Evolutionary conservation across 2,797 vertebrate species (phyloP).

Genomic region (Tympanoctomys barrerae): DNA sequence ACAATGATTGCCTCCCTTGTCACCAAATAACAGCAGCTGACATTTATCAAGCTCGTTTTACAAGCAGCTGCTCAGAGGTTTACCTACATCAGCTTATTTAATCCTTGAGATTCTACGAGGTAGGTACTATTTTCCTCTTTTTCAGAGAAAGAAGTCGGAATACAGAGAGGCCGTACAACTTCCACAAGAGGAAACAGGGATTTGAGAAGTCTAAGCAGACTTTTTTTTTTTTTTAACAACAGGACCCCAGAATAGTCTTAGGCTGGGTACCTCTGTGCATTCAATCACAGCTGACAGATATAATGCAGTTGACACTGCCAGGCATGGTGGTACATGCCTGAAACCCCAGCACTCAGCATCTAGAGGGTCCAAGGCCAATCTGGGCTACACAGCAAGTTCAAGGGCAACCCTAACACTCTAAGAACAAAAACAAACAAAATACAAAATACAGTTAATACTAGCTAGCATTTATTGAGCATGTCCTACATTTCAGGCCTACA

Average conservation of each 20-base stretch:
- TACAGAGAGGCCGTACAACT: background rate
- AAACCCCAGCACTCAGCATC: background rate
- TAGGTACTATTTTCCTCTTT: background rate
- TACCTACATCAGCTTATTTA: slow-evolving; percentile 40
- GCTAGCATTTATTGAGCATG: background rate
- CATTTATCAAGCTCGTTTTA: slow-evolving; percentile 7
- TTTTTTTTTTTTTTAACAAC: background rate
- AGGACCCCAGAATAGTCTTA: background rate
- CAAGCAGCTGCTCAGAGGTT: slow-evolving; percentile 25
- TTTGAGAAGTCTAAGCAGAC: background rate
- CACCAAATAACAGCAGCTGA: slow-evolving; percentile 59
- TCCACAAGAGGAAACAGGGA: slow-evolving; percentile 10
- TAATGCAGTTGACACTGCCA: background rate
- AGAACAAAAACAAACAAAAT: background rate
- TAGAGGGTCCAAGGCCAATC: background rate
- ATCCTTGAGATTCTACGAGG: background rate
- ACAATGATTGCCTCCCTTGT: slow-evolving; percentile 39
- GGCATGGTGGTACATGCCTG: background rate
- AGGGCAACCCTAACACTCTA: background rate
- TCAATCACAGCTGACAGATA: background rate
- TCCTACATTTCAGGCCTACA: background rate
- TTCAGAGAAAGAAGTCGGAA: slow-evolving; percentile 6
- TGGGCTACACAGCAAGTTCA: background rate
- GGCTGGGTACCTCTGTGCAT: background rate
- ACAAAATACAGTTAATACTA: background rate